Base-by-base conservation (phyloP, 2,797 vertebrate species). In the Podargus strigoides region DNA sequence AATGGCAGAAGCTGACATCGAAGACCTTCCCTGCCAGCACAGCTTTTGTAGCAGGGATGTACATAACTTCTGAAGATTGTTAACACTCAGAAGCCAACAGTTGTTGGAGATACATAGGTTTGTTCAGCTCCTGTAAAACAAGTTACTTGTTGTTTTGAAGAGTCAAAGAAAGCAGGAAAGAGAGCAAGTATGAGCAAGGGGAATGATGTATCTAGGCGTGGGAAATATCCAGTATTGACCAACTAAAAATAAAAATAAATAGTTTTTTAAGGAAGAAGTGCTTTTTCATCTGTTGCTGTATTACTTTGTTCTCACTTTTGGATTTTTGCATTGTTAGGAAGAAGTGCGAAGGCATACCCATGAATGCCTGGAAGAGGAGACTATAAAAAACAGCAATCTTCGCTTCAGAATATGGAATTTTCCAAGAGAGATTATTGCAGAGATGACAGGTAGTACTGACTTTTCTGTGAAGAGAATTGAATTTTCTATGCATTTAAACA, bases 291-390 rank as follows among this genome's bases (percentile, higher is more conserved):
- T n/a, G 14, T 42, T 68, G 22, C n/a, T 89, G 8, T 64, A 24
- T 53, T 63, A 42, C 5, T 55, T 46, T 6, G 10, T 66, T 92
- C 30, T 94, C 50, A 69, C 36, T 34, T 87, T 21, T 19, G 59
- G 13, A 46, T 70, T 94, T 89, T 85, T 91, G 77, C 70, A 92
- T 79, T 94, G 90, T 81, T 76, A 98, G 98, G 98, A 98, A 96
- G 96, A 94, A 75, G 97, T 97, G 46, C 93, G 97, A 94, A 98
- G 97, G 32, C n/a, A 83, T 2, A 95, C 93, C 13, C 97, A 97
- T 20, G 98, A 99, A 63, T 96, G 94, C 28, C 94, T 99, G 27
- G 98, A 99, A 87, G 98, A 98, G n/a, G 98, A 98, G 95, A 98
- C 98, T 30, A 98, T 98, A 88, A 98, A 99, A 93, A 98, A 97